phyloP scores from a whole-genome alignment of 2,888 invertebrate species.

The Xanthia icteritia region DNA sequence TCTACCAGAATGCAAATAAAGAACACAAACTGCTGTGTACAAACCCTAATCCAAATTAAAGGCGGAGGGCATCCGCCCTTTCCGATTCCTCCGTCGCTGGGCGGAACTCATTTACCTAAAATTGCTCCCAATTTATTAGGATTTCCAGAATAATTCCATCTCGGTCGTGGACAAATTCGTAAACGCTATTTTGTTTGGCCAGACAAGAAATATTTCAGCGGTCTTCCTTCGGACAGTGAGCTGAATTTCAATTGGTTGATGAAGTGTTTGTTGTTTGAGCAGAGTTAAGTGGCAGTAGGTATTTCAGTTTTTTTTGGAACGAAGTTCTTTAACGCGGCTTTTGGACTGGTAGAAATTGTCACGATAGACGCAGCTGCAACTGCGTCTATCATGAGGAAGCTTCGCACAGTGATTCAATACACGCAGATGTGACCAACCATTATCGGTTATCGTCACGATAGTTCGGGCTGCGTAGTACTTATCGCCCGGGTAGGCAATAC shows the following conservation, averaged over 20 bases:
- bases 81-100: conserved; percentile 72
- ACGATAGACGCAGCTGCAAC: too few species aligned
- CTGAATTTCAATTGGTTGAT: conserved; percentile 44
- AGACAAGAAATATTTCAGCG: conserved; percentile 49
- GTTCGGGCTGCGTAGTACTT: too few species aligned
- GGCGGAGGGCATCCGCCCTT: conserved; percentile 72
- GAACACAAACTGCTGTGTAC: conserved; percentile 69
- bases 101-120: conserved; percentile 82
- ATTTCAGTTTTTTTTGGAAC: not conserved
- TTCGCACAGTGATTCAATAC: too few species aligned
- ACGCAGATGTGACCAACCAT: too few species aligned
- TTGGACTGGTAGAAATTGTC: too few species aligned
- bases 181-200: conserved; percentile 56
- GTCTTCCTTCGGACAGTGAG: conserved; percentile 40
- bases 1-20: conserved; percentile 40
- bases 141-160: conserved; percentile 80
- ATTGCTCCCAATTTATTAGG: conserved; percentile 84
- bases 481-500: too few species aligned
- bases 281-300: not conserved
- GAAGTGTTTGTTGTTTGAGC: conserved; percentile 20
- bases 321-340: too few species aligned
- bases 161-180: conserved; percentile 64
- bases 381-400: too few species aligned
- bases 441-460: too few species aligned
- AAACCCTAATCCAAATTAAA: conserved; percentile 77